Evolutionary conservation across 1,140 invertebrate genomes (phyloP).

Genomic region (Tetramorium alpestre): DNA sequence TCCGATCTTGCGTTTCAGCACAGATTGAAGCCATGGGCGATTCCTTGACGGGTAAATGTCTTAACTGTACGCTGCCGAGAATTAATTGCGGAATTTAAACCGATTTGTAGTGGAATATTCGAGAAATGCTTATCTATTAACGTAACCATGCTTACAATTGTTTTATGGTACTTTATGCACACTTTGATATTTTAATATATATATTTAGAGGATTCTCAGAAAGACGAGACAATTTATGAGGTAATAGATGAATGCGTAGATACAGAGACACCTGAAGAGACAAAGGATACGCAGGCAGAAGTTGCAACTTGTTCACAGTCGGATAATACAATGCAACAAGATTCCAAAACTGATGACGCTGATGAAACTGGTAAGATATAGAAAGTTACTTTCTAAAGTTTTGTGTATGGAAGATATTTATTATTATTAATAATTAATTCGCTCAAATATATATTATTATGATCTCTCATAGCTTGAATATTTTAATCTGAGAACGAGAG

Average conservation of each 20-base stretch:
- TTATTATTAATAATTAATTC: not conserved
- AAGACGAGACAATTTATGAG: constrained; percentile 73
- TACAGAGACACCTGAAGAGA: constrained; percentile 66
- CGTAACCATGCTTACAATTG: not conserved
- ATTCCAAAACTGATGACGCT: not conserved
- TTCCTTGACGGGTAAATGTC: not conserved
- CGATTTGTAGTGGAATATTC: not conserved
- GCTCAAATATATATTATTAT: not conserved
- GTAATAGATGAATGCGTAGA: constrained; percentile 77
- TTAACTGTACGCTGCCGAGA: not conserved
- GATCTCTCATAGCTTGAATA: not conserved
- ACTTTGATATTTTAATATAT: not conserved
- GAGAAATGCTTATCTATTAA: not conserved
- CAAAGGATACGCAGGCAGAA: constrained; percentile 27
- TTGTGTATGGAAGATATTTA: too few relatives aligned
- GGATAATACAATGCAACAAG: not conserved
- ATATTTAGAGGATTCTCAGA: constrained; percentile 67
- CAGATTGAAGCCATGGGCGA: not conserved
- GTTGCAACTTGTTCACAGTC: not conserved
- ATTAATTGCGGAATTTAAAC: not conserved
- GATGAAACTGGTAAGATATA: not conserved
- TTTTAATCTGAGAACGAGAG: not conserved
- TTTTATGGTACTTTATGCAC: not conserved
- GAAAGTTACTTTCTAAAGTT: not conserved
- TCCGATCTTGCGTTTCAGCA: not conserved